Evolutionary conservation across 2,888 invertebrate species (phyloP).

Genomic region (Sinohyriopsis cumingii): DNA sequence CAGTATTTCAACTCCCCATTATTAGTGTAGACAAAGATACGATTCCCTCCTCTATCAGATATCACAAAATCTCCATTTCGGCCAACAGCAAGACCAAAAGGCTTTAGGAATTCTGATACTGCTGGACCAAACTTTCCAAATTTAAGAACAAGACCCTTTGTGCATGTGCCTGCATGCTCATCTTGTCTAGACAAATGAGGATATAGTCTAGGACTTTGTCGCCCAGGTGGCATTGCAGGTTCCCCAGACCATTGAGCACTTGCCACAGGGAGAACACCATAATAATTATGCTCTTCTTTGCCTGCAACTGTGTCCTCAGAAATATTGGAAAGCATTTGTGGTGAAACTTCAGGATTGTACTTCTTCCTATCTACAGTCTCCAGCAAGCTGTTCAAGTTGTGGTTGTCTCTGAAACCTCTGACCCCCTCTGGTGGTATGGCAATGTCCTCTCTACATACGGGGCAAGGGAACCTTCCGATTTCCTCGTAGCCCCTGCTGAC

Average conservation of each 20-base stretch:
- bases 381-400: constrained; percentile 55
- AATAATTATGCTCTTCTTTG: constrained; percentile 4
- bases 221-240: constrained; percentile 1
- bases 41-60: constrained; percentile 56
- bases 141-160: constrained; percentile 39
- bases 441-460: constrained; percentile 51
- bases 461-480: constrained; percentile 57
- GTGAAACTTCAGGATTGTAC: constrained; percentile 19
- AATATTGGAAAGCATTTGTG: constrained; percentile 9
- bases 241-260: constrained; percentile 4
- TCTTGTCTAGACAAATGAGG: constrained; percentile 16
- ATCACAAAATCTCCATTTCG: constrained; percentile 56
- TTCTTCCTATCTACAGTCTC: constrained; percentile 48
- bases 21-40: constrained; percentile 57
- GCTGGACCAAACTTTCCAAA: constrained; percentile 59
- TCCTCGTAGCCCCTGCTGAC: constrained; percentile 35
- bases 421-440: constrained; percentile 53
- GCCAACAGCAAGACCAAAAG: constrained; percentile 56
- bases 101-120: constrained; percentile 55
- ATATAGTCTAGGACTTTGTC: constrained; percentile 19
- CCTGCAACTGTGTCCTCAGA: constrained; percentile 3
- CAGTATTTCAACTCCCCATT: constrained; percentile 48
- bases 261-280: background rate
- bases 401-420: constrained; percentile 49
- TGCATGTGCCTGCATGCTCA: constrained; percentile 32